Evolutionary conservation across 2,113 vertebrate genomes (phyloP).

Genomic region (Xenopus tropicalis): DNA sequence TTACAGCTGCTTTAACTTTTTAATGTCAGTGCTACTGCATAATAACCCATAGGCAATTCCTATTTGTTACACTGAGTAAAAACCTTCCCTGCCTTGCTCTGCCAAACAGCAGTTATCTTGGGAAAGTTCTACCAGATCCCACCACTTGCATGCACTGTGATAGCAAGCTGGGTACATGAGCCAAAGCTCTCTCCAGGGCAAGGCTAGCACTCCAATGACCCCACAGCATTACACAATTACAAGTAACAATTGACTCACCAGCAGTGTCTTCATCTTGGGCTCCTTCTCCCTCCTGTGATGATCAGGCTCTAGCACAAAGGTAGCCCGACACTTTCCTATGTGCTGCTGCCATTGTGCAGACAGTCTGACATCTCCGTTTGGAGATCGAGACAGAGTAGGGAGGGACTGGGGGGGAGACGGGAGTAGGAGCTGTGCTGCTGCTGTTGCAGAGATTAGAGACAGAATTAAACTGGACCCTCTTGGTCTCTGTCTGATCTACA

Average conservation of each 20-base stretch:
- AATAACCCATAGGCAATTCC: too few relatives aligned
- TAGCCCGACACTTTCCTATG: slow-evolving; percentile 65
- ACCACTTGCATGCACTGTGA: slow-evolving; percentile 9
- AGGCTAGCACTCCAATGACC: too few relatives aligned
- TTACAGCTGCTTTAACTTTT: too few relatives aligned
- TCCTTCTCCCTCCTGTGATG: slow-evolving; percentile 56
- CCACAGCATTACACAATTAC: neutral
- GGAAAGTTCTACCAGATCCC: slow-evolving; percentile 13
- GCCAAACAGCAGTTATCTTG: neutral
- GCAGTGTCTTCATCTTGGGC: slow-evolving; percentile 88
- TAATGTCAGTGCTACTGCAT: too few relatives aligned
- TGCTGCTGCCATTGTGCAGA: slow-evolving; percentile 63
- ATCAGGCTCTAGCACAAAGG: slow-evolving; percentile 61
- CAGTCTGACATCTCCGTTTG: slow-evolving; percentile 15
- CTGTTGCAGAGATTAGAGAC: slow-evolving; percentile 65
- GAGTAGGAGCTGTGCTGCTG: slow-evolving; percentile 48
- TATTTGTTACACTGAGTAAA: too few relatives aligned
- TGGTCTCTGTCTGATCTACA: slow-evolving; percentile 65
- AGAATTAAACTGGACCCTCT: slow-evolving; percentile 73
- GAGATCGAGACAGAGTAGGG: neutral
- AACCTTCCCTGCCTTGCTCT: too few relatives aligned
- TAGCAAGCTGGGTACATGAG: too few relatives aligned
- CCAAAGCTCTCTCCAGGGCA: neutral
- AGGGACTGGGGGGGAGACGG: slow-evolving; percentile 16
- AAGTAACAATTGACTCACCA: slow-evolving; percentile 72